Percentiles rank a stretch among this genome's conserved stretches.
Conservation (phyloP, 2,113 vertebrate genomes). For the Murina feae region DNA sequence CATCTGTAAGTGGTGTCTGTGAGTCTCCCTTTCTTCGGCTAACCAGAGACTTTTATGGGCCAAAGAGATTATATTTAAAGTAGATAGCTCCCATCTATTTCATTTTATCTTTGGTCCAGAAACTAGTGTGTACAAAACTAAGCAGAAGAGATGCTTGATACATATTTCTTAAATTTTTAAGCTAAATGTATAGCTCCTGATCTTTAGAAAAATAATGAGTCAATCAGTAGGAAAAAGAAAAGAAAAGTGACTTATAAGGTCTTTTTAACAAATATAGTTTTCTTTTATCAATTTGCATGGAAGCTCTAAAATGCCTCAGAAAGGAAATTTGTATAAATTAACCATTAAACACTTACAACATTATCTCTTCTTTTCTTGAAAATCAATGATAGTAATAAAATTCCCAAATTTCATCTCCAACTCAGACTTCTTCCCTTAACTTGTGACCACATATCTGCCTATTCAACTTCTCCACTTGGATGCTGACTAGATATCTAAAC, state of each 20-base stretch:
- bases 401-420: background rate
- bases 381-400: background rate
- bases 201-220: background rate
- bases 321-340: background rate
- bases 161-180: background rate
- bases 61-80: background rate
- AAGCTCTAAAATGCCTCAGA: background rate
- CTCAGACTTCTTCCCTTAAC: background rate
- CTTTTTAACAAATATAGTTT: background rate
- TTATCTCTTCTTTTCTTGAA: background rate
- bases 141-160: background rate
- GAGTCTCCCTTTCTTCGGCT: background rate
- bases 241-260: background rate
- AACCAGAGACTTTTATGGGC: background rate
- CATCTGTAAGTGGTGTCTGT: background rate
- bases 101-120: background rate
- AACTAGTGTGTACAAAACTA: slow-evolving; percentile 5
- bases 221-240: background rate
- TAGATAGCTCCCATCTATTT: background rate
- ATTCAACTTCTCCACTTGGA: background rate
- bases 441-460: background rate
- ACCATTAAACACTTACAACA: background rate
- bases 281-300: background rate
- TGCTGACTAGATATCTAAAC: background rate
- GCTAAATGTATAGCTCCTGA: background rate